A percentile compares a stretch with the other conserved stretches of the same genome.
Conservation (phyloP, 2,797 vertebrate genomes). For the Synaphobranchus kaupii region DNA sequence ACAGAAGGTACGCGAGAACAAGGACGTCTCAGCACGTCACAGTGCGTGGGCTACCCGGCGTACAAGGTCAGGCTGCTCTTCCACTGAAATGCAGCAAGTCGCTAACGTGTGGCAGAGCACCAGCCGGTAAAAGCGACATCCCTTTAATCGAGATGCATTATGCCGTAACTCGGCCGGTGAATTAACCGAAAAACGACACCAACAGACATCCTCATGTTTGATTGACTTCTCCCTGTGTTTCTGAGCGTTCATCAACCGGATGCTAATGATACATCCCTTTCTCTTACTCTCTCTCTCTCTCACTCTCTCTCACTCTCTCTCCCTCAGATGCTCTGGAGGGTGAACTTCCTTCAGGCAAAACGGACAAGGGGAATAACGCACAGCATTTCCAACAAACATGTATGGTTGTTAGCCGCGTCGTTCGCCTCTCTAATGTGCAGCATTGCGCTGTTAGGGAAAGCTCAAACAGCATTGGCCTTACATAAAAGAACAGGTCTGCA, state of each 20-base stretch:
- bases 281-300: background rate
- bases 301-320: background rate
- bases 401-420: background rate
- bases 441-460: background rate
- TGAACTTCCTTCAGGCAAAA: background rate
- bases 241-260: background rate
- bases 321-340: background rate
- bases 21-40: background rate
- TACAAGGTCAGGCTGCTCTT: slow-evolving; percentile 4
- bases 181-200: background rate
- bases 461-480: background rate
- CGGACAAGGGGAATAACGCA: background rate
- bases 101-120: background rate
- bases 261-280: background rate
- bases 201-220: background rate
- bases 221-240: background rate
- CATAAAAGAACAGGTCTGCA: background rate
- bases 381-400: slow-evolving; percentile 23
- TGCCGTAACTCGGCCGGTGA: background rate
- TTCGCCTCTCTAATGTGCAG: background rate
- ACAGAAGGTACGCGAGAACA: slow-evolving; percentile 13
- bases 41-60: background rate
- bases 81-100: background rate
- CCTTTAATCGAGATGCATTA: background rate
- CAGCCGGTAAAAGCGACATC: background rate